Percentiles rank a stretch among this genome's conserved stretches.
Evolutionary conservation across 1,140 invertebrate species (phyloP).

Genomic region (Monomorium pharaonis): DNA sequence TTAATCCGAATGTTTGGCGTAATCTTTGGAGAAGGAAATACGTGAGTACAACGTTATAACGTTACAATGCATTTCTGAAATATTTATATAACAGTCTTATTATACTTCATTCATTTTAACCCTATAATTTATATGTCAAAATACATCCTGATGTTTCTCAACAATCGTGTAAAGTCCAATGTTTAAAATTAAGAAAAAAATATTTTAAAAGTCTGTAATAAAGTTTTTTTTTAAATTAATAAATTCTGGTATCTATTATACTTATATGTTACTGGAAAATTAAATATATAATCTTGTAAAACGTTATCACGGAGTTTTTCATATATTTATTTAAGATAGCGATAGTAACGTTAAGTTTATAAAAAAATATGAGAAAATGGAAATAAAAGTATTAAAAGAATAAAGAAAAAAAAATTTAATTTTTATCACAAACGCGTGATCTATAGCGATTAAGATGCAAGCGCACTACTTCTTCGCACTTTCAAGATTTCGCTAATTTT

Average conservation of each 20-base stretch:
- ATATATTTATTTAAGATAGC: not conserved
- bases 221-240: not conserved
- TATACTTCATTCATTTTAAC: not conserved
- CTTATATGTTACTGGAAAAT: not conserved
- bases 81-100: not conserved
- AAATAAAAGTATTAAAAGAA: conserved; percentile 1
- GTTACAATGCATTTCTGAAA: not conserved
- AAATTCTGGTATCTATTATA: not conserved
- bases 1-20: not conserved
- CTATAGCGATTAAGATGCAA: not conserved
- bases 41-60: not conserved
- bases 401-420: not conserved
- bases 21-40: not conserved
- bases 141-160: not conserved
- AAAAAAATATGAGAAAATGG: not conserved
- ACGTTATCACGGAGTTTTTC: not conserved
- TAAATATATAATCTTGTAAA: not conserved
- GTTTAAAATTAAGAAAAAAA: not conserved
- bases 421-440: not conserved
- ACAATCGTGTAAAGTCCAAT: not conserved
- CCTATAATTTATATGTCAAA: not conserved
- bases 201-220: not conserved
- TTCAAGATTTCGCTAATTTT: conserved; percentile 40
- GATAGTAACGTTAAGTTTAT: not conserved
- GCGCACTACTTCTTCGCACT: not conserved